phyloP scores from a whole-genome alignment of 2,797 vertebrate species.

The Delichon dasypus region DNA sequence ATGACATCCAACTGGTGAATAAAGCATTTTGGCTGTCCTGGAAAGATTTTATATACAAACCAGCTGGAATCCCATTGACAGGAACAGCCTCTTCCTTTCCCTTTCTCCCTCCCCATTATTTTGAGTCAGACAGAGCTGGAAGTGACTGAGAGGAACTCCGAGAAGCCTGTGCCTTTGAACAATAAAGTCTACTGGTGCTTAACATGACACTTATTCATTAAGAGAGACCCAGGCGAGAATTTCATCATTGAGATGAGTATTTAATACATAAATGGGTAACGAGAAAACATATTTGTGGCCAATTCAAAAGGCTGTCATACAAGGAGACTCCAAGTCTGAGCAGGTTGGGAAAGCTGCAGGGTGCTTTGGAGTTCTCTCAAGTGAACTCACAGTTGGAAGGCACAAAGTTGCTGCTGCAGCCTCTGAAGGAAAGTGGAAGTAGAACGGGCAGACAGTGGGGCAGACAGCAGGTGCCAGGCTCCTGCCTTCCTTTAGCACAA shows the following conservation, averaged over 20 bases:
- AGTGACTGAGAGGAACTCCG: constrained; percentile 11
- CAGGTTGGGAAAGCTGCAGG: constrained; percentile 29
- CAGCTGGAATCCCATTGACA: constrained; percentile 54
- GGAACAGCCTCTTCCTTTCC: constrained; percentile 51
- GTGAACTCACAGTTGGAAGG: neutral
- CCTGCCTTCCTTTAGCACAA: neutral
- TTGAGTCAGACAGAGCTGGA: constrained; percentile 33
- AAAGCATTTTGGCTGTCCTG: constrained; percentile 53
- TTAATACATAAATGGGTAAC: constrained; percentile 52
- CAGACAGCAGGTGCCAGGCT: rapidly evolving
- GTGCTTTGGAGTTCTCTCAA: constrained; percentile 37
- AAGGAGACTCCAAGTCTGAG: constrained; percentile 55
- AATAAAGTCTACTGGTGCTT: constrained; percentile 21
- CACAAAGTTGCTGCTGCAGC: neutral
- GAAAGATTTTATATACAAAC: constrained; percentile 49
- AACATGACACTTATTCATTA: constrained; percentile 43
- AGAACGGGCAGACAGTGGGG: rapidly evolving
- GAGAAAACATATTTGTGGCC: constrained; percentile 49
- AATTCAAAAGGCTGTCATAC: constrained; percentile 57
- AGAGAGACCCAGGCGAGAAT: neutral
- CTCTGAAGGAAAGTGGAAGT: neutral
- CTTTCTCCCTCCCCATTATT: neutral
- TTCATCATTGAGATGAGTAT: constrained; percentile 46
- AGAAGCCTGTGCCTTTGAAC: constrained; percentile 35
- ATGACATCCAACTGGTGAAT: constrained; percentile 37